phyloP scores from a whole-genome alignment of 2,797 vertebrate genomes.

The Artibeus lituratus region DNA sequence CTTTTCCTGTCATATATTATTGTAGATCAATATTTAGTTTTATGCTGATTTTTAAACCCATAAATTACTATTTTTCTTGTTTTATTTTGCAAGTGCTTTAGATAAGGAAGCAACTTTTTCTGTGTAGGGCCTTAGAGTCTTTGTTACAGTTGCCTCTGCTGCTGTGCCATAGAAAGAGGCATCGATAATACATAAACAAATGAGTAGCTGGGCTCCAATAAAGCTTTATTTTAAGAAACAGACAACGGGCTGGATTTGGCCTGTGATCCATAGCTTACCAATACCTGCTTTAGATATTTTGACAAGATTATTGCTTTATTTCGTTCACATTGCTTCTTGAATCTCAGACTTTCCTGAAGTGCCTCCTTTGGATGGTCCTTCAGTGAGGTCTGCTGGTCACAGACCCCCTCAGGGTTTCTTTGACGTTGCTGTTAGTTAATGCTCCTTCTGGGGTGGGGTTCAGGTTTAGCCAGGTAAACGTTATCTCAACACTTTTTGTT shows the following conservation, averaged over 20 bases:
- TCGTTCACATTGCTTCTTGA: neutral
- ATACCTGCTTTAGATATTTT: neutral
- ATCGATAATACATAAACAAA: neutral
- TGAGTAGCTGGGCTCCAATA: neutral
- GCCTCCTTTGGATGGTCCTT: neutral
- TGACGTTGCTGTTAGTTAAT: neutral
- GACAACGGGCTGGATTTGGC: neutral
- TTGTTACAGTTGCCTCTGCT: neutral
- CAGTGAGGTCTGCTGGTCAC: neutral
- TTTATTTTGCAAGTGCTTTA: slow-evolving; percentile 17
- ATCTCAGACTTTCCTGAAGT: neutral
- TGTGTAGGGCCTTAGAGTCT: neutral
- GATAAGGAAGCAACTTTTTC: neutral
- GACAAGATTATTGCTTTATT: neutral
- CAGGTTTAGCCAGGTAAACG: neutral
- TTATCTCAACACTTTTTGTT: neutral
- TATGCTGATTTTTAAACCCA: neutral
- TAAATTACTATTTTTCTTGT: neutral
- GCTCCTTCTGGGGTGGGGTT: neutral
- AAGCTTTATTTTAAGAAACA: slow-evolving; percentile 16
- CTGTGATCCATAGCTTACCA: neutral
- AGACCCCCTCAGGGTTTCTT: neutral
- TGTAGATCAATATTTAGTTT: neutral
- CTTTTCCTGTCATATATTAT: neutral
- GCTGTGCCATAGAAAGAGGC: neutral